Base-by-base conservation (phyloP, 2,797 vertebrate species). In the Menidia menidia region DNA sequence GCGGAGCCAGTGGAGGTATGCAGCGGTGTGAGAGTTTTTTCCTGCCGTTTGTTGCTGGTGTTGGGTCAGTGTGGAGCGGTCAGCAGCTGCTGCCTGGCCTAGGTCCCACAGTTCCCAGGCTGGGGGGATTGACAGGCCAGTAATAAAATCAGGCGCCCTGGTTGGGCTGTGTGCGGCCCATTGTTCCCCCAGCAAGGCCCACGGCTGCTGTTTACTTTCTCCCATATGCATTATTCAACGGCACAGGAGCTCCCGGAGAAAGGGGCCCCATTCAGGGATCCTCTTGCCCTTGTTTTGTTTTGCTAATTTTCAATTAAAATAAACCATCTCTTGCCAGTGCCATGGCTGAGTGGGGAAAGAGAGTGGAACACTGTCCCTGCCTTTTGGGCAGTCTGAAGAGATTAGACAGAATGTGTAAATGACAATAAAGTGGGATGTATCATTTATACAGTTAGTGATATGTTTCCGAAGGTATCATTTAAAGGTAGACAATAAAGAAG, bases 211-310 rank as follows among this genome's bases (percentile, higher is more conserved):
- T 98, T 98, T 97, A 97, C 97, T 97, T 97, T 98, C 98, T 99
- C 98, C 96, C 97, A 97, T 97, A 98, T 99, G 93, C 97, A 99
- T 99, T 98, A 99, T 99, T 99, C 98, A 99, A 97, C 95, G 96
- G 96, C 95, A 94, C 95, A 97, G 96, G 96, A 97, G 97, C 96
- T 97, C 96, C 95, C 95, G 94, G 95, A 97, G 97, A 96, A 96
- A 95, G 96, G 95, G 97, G 95, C 94, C 92, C 95, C 96, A 96
- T 98, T 98, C 96, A 97, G 94, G 92, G 94, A 94, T 94, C 93
- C 92, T 94, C 93, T 94, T 94, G 94, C 94, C 92, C 93, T 93
- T 93, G 94, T 95, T 94, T 95, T 95, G 94, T 95, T 95, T 95
- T 94, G 94, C 94, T 95, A 95, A 95, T 95, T 95, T 94, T 95